phyloP scores from a whole-genome alignment of 2,113 vertebrate species.

The Amphilophus citrinellus region DNA sequence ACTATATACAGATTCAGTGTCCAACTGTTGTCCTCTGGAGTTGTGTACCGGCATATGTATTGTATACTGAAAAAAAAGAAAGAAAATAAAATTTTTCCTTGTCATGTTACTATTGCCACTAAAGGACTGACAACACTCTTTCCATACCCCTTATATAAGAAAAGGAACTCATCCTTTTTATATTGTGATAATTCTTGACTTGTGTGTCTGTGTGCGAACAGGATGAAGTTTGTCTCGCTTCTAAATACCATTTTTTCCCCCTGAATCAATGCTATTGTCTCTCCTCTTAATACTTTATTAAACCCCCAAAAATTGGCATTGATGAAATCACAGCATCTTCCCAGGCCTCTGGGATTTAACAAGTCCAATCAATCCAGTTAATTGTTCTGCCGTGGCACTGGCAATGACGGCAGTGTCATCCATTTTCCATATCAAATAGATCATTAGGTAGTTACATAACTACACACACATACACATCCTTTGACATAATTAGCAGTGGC shows the following conservation, averaged over 20 bases:
- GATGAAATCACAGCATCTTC: constrained; percentile 43
- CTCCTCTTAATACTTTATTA: constrained; percentile 28
- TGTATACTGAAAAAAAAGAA: not conserved
- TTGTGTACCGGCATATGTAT: not conserved
- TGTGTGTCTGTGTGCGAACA: not conserved
- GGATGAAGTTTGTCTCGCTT: not conserved
- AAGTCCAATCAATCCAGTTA: constrained; percentile 72
- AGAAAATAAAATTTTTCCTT: not conserved
- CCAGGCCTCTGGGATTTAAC: constrained; percentile 46
- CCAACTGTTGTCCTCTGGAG: not conserved
- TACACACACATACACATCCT: constrained; percentile 21
- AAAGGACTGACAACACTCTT: not conserved
- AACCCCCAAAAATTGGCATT: constrained; percentile 40
- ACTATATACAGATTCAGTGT: not conserved
- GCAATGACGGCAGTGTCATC: constrained; percentile 62
- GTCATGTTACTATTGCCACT: not conserved
- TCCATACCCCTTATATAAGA: too few species aligned
- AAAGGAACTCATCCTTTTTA: not conserved
- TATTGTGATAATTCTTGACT: not conserved
- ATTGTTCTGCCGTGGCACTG: constrained; percentile 61
- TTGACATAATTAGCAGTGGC: constrained; percentile 58
- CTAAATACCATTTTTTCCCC: not conserved
- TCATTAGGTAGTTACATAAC: constrained; percentile 65
- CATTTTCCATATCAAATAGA: constrained; percentile 71
- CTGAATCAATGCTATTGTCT: constrained; percentile 8